These are phyloP conservation scores for Epinephelus coioides DNA, from an alignment of 2,797 vertebrate species.

Conservation along the genomic window DNA sequence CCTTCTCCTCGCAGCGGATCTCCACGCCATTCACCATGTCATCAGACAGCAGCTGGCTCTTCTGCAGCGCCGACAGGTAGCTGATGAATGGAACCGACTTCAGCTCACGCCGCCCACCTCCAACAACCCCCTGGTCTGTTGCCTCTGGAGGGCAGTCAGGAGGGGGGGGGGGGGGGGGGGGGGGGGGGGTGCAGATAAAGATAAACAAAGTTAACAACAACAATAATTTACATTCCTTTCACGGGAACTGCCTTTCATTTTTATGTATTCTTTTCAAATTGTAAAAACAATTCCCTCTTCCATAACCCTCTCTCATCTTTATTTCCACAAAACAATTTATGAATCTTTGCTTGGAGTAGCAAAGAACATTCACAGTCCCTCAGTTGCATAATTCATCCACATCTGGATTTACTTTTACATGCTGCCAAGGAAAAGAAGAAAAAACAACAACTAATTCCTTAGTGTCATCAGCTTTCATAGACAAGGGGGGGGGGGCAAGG, in stretches of 20 bases:
- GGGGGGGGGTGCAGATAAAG: neutral
- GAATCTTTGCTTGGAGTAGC: conserved; percentile 19
- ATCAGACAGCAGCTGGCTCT: conserved; percentile 95
- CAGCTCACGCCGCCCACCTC: conserved; percentile 90
- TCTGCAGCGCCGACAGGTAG: conserved; percentile 94
- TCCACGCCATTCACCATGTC: conserved; percentile 95
- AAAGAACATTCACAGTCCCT: conserved; percentile 36
- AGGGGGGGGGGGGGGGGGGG: conserved; percentile 1
- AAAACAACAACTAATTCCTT: conserved; percentile 56
- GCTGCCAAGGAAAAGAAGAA: conserved; percentile 44
- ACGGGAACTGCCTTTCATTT: neutral
- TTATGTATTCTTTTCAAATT: neutral
- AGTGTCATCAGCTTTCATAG: conserved; percentile 59
- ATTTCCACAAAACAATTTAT: conserved; percentile 29
- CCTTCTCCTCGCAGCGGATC: conserved; percentile 96
- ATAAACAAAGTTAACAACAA: conserved; percentile 22
- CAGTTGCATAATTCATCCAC: conserved; percentile 20
- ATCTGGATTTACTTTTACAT: conserved; percentile 70
- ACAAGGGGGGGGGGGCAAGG: conserved; percentile 53
- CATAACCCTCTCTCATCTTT: conserved; percentile 15
- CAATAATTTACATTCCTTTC: neutral
- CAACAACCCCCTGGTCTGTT: conserved; percentile 88
- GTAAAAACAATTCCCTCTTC: conserved; percentile 6
- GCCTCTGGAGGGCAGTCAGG: conserved; percentile 85
- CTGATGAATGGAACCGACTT: conserved; percentile 98